phyloP scores from a whole-genome alignment of 2,888 invertebrate genomes.

The Drosophila bunnanda region DNA sequence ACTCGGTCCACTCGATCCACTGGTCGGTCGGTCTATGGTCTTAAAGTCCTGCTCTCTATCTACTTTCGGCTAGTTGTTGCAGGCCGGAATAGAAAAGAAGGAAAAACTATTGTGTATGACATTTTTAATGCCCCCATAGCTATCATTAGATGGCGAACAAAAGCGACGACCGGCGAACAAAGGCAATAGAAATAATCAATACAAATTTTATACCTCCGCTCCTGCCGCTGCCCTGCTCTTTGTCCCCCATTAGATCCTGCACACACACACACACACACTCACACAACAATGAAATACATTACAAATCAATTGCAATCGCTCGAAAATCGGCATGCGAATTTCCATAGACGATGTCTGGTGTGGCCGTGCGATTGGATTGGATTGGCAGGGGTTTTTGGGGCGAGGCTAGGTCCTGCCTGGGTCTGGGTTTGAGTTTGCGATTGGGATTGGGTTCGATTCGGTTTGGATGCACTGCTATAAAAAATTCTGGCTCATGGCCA shows the following conservation, averaged over 20 bases:
- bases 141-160: slow-evolving; percentile 78
- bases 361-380: slow-evolving; percentile 50
- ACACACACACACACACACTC: slow-evolving; percentile 27
- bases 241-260: slow-evolving; percentile 7
- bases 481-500: background rate
- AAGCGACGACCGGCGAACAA: slow-evolving; percentile 73
- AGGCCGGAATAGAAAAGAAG: slow-evolving; percentile 3
- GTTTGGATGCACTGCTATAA: slow-evolving; percentile 12
- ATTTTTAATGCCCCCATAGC: slow-evolving; percentile 79
- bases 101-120: slow-evolving; percentile 60
- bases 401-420: slow-evolving; percentile 1
- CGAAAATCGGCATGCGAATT: slow-evolving; percentile 79
- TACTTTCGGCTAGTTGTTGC: slow-evolving; percentile 27
- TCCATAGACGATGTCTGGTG: slow-evolving; percentile 77
- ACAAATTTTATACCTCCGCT: slow-evolving; percentile 73
- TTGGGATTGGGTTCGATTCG: slow-evolving; percentile 23
- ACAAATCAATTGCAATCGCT: slow-evolving; percentile 81
- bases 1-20: background rate
- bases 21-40: slow-evolving; percentile 21
- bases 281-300: slow-evolving; percentile 78
- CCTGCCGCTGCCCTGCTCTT: slow-evolving; percentile 3
- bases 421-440: slow-evolving; percentile 19
- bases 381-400: slow-evolving; percentile 21
- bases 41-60: slow-evolving; percentile 30
- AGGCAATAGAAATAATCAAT: slow-evolving; percentile 80